These are phyloP conservation scores for Odontesthes bonariensis DNA, from an alignment of 2,113 vertebrate genomes.

Conservation along the genomic window DNA sequence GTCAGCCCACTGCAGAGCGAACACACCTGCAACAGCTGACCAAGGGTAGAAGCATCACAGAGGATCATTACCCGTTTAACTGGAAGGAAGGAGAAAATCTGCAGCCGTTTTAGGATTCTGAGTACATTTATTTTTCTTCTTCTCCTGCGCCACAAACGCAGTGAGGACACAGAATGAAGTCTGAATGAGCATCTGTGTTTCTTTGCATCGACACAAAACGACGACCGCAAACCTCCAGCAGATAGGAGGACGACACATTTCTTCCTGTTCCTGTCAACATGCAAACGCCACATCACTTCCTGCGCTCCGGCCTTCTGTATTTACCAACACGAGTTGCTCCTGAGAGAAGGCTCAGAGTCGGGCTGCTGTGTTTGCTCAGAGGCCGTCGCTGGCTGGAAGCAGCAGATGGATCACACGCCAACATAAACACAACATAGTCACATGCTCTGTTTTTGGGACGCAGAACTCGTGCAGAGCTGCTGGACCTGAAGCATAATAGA, in stretches of 20 bases:
- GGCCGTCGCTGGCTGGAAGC: neutral
- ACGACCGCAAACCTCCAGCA: neutral
- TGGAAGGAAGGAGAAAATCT: too few relatives aligned
- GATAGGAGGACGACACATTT: slow-evolving; percentile 27
- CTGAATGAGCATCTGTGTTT: too few relatives aligned
- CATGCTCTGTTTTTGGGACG: neutral
- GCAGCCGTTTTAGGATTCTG: too few relatives aligned
- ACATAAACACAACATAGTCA: slow-evolving; percentile 24
- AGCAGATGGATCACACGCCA: slow-evolving; percentile 9
- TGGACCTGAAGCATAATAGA: neutral
- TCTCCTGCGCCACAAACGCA: too few relatives aligned
- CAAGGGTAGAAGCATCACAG: neutral
- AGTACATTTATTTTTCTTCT: too few relatives aligned
- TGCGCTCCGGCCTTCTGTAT: slow-evolving; percentile 16
- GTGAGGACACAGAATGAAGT: too few relatives aligned
- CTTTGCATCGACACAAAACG: neutral
- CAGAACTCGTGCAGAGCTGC: slow-evolving; percentile 9
- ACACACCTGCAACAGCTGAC: neutral
- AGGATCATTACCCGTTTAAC: too few relatives aligned
- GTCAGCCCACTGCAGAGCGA: neutral
- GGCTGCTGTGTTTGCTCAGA: neutral
- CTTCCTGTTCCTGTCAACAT: slow-evolving; percentile 48
- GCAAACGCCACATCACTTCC: slow-evolving; percentile 36
- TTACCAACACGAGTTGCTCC: slow-evolving; percentile 34
- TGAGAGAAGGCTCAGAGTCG: slow-evolving; percentile 8